These are phyloP conservation scores for Amblyopsis hoosieri DNA, from an alignment of 2,797 vertebrate species.

Conservation along the genomic window DNA sequence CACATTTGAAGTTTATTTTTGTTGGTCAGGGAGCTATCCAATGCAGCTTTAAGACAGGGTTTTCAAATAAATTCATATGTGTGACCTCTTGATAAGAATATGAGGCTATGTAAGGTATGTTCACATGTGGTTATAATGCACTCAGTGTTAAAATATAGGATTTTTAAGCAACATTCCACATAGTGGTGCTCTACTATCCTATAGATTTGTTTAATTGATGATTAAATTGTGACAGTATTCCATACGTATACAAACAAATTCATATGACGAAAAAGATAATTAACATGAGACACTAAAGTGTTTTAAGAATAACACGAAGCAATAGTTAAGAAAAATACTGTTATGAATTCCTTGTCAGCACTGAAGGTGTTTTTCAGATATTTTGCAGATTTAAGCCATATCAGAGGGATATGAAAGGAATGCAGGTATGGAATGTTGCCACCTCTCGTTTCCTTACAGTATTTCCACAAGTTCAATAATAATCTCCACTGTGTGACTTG, in stretches of 20 bases:
- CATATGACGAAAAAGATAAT: background rate
- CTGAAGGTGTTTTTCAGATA: too few relatives aligned
- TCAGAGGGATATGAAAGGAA: too few relatives aligned
- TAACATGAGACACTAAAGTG: background rate
- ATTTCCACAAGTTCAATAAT: constrained; percentile 36
- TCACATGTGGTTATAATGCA: constrained; percentile 6
- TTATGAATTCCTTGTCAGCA: too few relatives aligned
- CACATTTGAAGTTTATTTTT: too few relatives aligned
- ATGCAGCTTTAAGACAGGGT: constrained; percentile 24
- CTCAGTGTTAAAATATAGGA: constrained; percentile 18
- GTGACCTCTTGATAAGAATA: constrained; percentile 4
- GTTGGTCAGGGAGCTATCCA: background rate
- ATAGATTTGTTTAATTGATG: constrained; percentile 1
- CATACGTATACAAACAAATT: background rate
- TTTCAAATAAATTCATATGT: background rate
- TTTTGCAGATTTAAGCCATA: too few relatives aligned
- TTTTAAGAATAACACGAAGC: too few relatives aligned
- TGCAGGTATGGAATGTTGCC: constrained; percentile 31
- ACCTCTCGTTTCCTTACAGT: constrained; percentile 23
- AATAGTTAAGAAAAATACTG: too few relatives aligned
- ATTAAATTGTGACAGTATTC: constrained; percentile 10
- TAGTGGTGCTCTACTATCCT: constrained; percentile 42
- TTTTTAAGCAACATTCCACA: constrained; percentile 21
- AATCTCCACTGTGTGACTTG: constrained; percentile 40
- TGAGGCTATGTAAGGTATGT: constrained; percentile 8